Conservation (phyloP, 2,797 vertebrate species). For the Discoglossus pictus region DNA sequence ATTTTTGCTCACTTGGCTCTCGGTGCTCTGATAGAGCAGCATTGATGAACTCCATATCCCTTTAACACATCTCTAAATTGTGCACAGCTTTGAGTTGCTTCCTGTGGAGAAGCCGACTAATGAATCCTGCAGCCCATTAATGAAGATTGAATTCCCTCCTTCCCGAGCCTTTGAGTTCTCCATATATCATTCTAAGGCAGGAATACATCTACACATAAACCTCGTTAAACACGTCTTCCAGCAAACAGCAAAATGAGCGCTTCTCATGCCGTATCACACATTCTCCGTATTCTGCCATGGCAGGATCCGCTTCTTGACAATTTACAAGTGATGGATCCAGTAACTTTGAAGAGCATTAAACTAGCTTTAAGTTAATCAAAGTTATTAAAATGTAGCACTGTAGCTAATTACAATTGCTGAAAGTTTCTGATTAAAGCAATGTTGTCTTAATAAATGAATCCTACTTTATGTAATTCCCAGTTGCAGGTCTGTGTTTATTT, state of each 20-base stretch:
- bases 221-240: too few species aligned
- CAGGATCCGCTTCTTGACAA: neutral
- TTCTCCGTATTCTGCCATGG: neutral
- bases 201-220: neutral
- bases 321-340: neutral
- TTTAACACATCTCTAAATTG: too few species aligned
- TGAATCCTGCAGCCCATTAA: neutral
- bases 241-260: neutral
- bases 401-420: neutral
- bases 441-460: neutral
- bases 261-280: neutral
- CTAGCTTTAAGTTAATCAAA: neutral
- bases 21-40: too few species aligned
- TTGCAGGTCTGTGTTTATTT: neutral
- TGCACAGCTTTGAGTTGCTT: too few species aligned
- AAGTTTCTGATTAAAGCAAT: slow-evolving; percentile 2
- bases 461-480: neutral
- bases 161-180: neutral
- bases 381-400: neutral
- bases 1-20: too few species aligned
- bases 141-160: neutral
- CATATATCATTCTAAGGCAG: neutral
- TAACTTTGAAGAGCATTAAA: neutral
- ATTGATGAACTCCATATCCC: too few species aligned
- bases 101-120: neutral